phyloP scores from a whole-genome alignment of 2,888 invertebrate species.

The Drosophila merina region DNA sequence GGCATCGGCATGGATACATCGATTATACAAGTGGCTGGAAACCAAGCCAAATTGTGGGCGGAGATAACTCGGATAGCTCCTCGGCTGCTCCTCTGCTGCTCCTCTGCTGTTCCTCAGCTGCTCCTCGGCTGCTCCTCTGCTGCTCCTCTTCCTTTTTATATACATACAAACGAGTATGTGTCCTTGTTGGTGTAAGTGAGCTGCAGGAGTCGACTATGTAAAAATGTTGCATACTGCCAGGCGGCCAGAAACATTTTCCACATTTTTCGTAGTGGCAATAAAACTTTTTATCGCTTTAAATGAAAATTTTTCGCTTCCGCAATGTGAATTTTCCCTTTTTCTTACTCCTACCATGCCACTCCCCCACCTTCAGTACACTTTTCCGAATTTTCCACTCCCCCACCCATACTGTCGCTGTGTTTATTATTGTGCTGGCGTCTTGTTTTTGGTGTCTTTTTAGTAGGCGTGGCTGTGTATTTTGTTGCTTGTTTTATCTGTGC shows the following conservation, averaged over 20 bases:
- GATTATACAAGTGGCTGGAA: conserved; percentile 75
- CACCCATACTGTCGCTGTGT: conserved; percentile 9
- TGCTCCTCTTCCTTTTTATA: conserved; percentile 4
- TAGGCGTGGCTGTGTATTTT: conserved; percentile 49
- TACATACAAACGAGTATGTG: conserved; percentile 11
- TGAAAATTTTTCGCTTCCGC: conserved; percentile 53
- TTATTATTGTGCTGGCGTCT: conserved; percentile 36
- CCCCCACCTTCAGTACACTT: not conserved
- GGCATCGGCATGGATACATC: conserved; percentile 80
- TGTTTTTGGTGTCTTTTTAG: conserved; percentile 12
- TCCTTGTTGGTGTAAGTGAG: conserved; percentile 22
- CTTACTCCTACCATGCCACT: not conserved
- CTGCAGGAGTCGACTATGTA: conserved; percentile 28
- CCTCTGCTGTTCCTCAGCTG: no score
- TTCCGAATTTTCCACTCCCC: conserved; percentile 6
- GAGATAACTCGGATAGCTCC: conserved; percentile 44
- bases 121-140: no score
- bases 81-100: not conserved
- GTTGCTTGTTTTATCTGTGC: conserved; percentile 21
- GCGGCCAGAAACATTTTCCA: conserved; percentile 43
- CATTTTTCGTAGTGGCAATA: conserved; percentile 59
- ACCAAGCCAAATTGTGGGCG: conserved; percentile 45
- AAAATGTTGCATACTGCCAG: conserved; percentile 58
- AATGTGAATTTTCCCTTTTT: conserved; percentile 26
- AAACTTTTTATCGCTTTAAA: conserved; percentile 72